phyloP scores from a whole-genome alignment of 1,140 invertebrate genomes.

The Epicauta chinensis region DNA sequence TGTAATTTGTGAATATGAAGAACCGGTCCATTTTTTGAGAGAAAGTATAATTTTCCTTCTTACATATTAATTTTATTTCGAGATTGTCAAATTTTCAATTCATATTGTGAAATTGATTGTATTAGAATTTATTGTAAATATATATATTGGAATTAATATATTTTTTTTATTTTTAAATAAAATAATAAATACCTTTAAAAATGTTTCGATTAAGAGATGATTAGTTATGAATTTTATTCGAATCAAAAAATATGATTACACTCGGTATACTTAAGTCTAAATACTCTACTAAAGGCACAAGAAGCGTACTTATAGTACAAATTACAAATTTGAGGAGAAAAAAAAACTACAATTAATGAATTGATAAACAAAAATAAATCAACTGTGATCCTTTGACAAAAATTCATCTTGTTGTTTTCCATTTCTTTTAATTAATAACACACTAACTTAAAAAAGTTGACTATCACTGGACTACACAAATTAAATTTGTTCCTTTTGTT shows the following conservation, averaged over 20 bases:
- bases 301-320: constrained; percentile 33
- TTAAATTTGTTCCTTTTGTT: no score
- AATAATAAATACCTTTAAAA: no score
- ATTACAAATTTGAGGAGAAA: constrained; percentile 5
- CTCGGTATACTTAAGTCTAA: constrained; percentile 25
- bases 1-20: no score
- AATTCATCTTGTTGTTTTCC: no score
- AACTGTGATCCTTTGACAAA: not conserved
- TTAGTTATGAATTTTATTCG: constrained; percentile 17
- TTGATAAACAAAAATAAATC: not conserved
- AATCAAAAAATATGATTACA: constrained; percentile 33
- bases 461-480: no score
- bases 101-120: constrained; percentile 14
- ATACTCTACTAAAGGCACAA: constrained; percentile 31
- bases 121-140: constrained; percentile 1
- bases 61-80: no score
- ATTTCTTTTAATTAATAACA: no score
- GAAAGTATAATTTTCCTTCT: no score
- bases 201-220: constrained; percentile 1
- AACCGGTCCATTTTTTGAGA: no score
- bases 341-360: not conserved
- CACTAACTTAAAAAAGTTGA: no score
- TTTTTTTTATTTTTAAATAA: not conserved
- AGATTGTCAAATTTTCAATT: no score
- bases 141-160: constrained; percentile 13